Conservation (phyloP, 2,888 invertebrate species). For the Saturnia japonica region DNA sequence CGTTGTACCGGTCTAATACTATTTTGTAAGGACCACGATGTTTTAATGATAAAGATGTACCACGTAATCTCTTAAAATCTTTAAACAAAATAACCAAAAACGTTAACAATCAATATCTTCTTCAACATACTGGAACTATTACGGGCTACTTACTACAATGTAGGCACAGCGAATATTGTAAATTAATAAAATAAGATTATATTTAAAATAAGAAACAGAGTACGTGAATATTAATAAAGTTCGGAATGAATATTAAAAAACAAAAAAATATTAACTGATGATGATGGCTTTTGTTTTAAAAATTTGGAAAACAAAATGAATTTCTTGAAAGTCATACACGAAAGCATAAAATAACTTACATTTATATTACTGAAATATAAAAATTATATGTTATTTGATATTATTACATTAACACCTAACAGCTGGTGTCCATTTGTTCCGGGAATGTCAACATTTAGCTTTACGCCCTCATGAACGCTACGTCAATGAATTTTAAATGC, state of each 20-base stretch:
- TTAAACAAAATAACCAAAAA: background rate
- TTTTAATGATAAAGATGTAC: background rate
- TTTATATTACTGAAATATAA: constrained; percentile 6
- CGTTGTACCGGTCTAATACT: background rate
- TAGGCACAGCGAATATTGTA: background rate
- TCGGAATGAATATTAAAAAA: background rate
- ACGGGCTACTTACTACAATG: background rate
- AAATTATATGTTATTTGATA: constrained; percentile 7
- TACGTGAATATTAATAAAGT: background rate
- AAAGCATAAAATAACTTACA: constrained; percentile 4
- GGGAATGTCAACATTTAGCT: constrained; percentile 17
- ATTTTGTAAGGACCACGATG: constrained; percentile 1
- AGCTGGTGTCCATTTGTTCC: constrained; percentile 21
- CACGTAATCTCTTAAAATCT: background rate
- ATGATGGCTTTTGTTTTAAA: background rate
- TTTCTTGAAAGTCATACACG: constrained; percentile 1
- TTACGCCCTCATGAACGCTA: background rate
- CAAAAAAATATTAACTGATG: background rate
- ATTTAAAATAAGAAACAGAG: background rate
- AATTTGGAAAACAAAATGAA: constrained; percentile 2
- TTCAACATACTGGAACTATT: background rate
- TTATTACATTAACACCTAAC: constrained; percentile 15
- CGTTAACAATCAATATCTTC: background rate
- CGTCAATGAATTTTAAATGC: constrained; percentile 30
- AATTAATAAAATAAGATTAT: background rate